phyloP scores from a whole-genome alignment of 2,797 vertebrate species.

The Orientallactaga sibirica region DNA sequence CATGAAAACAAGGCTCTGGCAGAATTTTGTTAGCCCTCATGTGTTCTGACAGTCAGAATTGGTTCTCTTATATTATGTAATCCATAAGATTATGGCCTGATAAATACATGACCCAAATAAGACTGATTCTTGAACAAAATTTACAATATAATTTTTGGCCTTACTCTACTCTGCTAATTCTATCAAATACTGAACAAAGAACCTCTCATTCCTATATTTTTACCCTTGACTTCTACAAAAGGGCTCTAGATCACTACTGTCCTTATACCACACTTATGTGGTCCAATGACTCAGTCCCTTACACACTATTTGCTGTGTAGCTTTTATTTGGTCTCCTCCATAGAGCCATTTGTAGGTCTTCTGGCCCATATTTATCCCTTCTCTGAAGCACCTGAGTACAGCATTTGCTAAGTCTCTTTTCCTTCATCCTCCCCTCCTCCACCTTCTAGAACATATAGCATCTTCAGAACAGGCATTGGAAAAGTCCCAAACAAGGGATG shows the following conservation, averaged over 20 bases:
- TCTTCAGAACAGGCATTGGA: not conserved
- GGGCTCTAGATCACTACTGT: not conserved
- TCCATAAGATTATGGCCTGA: not conserved
- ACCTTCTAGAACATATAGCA: not conserved
- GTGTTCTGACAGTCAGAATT: not conserved
- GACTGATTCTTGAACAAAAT: not conserved
- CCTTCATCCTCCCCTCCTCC: not conserved
- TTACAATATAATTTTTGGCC: not conserved
- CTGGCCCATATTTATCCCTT: not conserved
- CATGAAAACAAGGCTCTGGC: constrained; percentile 1
- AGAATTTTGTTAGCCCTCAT: not conserved
- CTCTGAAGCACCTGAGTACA: not conserved
- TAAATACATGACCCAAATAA: not conserved
- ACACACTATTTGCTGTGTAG: no score
- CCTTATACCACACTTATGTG: not conserved
- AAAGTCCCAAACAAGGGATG: not conserved
- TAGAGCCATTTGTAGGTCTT: not conserved
- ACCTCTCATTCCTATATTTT: not conserved
- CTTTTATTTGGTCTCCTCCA: not conserved
- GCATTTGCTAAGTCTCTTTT: not conserved
- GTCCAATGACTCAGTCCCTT: not conserved
- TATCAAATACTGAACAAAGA: not conserved
- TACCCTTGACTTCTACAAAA: not conserved
- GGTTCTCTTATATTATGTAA: not conserved
- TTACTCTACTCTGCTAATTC: not conserved